These are phyloP conservation scores for Poeciliopsis paucimaculata DNA, from an alignment of 2,797 vertebrate species.

Conservation along the genomic window DNA sequence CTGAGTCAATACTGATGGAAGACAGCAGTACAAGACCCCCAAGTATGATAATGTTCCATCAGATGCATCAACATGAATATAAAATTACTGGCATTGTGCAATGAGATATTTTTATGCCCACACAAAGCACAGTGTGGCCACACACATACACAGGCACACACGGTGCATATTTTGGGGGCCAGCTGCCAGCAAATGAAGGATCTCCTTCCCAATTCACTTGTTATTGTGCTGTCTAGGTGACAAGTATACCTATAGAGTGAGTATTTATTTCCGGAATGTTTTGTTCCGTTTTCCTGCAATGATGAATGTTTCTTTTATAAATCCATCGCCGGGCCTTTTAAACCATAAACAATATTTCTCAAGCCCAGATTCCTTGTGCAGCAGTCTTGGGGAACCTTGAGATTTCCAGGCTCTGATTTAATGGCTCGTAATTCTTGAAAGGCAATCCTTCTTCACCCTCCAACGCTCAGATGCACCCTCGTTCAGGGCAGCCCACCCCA, in stretches of 20 bases:
- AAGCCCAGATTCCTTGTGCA: conserved; percentile 95
- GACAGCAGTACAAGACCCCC: background rate
- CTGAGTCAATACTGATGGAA: conserved; percentile 10
- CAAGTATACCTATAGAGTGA: conserved; percentile 90
- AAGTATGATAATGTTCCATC: background rate
- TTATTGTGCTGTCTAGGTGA: conserved; percentile 89
- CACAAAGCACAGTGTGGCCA: conserved; percentile 17
- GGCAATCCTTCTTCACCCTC: conserved; percentile 84
- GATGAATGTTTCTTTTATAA: conserved; percentile 92
- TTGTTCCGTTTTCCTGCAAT: conserved; percentile 99
- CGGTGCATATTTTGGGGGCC: conserved; percentile 80
- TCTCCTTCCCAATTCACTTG: conserved; percentile 97
- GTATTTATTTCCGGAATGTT: conserved; percentile 95
- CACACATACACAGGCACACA: conserved; percentile 39
- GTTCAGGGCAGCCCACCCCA: conserved; percentile 58
- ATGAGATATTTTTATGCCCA: conserved; percentile 20
- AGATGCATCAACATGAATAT: conserved; percentile 20
- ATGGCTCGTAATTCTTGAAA: conserved; percentile 96
- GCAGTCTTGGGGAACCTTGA: conserved; percentile 99
- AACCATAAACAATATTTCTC: conserved; percentile 97
- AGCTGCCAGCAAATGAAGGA: conserved; percentile 89
- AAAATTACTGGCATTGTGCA: conserved; percentile 30
- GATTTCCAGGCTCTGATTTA: conserved; percentile 98
- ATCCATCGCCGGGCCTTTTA: conserved; percentile 87
- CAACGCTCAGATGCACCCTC: conserved; percentile 71